These are phyloP conservation scores for Microtus pennsylvanicus DNA, from an alignment of 2,113 vertebrate species.

Conservation along the genomic window DNA sequence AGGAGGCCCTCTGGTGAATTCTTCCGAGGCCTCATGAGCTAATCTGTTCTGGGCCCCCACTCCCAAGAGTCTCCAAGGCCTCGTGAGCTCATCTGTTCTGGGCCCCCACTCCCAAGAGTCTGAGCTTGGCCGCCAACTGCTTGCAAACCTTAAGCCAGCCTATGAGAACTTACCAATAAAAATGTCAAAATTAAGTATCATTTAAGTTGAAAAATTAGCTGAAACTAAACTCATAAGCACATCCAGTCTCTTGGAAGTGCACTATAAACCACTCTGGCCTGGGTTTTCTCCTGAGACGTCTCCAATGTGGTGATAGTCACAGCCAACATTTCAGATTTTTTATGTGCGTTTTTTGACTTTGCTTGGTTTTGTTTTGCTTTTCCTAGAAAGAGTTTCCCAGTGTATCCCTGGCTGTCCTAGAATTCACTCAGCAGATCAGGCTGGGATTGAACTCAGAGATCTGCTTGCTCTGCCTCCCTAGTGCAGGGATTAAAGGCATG, in stretches of 20 bases:
- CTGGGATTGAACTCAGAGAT: not conserved
- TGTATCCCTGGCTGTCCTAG: not conserved
- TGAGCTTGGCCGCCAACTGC: not conserved
- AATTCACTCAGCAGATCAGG: not conserved
- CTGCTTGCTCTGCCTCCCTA: not conserved
- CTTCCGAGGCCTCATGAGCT: not conserved
- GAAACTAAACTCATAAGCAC: not conserved
- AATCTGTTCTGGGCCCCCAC: not conserved
- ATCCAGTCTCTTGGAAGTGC: not conserved
- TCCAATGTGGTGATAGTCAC: not conserved
- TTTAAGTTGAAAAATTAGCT: constrained; percentile 5
- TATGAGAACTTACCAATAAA: not conserved
- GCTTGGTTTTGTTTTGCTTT: not conserved
- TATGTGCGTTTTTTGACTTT: not conserved
- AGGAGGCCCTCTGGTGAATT: not conserved
- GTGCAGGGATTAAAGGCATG: not conserved
- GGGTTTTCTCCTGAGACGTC: not conserved
- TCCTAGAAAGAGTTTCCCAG: not conserved
- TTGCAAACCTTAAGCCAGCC: not conserved
- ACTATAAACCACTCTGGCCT: not conserved
- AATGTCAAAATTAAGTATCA: constrained; percentile 5
- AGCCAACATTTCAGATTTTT: not conserved
- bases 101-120: not conserved
- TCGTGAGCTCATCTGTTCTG: not conserved
- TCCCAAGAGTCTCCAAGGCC: not conserved